Percentiles rank a stretch among this genome's conserved stretches.
Evolutionary conservation across 2,888 invertebrate species (phyloP).

Genomic region (Fragum whitleyi): DNA sequence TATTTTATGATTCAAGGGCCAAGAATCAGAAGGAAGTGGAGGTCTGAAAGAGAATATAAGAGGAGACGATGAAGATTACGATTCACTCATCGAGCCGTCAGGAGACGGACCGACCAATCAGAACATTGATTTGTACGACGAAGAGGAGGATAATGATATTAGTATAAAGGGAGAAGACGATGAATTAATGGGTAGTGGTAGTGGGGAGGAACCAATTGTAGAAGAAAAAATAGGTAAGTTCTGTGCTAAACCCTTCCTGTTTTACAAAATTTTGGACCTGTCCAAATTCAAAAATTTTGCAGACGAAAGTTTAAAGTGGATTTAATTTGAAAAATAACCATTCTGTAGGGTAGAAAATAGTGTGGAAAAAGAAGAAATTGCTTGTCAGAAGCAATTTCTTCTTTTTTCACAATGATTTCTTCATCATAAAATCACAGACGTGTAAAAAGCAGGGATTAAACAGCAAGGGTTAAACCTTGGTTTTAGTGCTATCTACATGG

Average conservation of each 20-base stretch:
- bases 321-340: too few relatives aligned
- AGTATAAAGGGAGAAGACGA: conserved; percentile 26
- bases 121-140: conserved; percentile 1
- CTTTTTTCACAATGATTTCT: too few relatives aligned
- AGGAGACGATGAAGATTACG: conserved; percentile 41
- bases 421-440: too few relatives aligned
- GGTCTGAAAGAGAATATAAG: not conserved
- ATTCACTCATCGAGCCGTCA: conserved; percentile 15
- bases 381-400: too few relatives aligned
- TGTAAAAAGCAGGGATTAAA: too few relatives aligned
- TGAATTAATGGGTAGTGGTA: conserved; percentile 29
- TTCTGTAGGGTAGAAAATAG: too few relatives aligned
- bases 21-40: conserved; percentile 14
- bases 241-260: too few relatives aligned
- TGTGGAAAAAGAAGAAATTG: too few relatives aligned
- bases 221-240: conserved; percentile 15
- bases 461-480: not conserved
- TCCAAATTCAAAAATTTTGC: too few relatives aligned
- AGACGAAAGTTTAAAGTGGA: too few relatives aligned
- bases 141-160: conserved; percentile 15
- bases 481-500: not conserved
- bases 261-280: too few relatives aligned
- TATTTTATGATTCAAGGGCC: too few relatives aligned
- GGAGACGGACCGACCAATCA: conserved; percentile 19
- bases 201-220: not conserved